Base-by-base conservation (phyloP, 2,113 vertebrate genomes). In the Forbesichthys papilliferus region DNA sequence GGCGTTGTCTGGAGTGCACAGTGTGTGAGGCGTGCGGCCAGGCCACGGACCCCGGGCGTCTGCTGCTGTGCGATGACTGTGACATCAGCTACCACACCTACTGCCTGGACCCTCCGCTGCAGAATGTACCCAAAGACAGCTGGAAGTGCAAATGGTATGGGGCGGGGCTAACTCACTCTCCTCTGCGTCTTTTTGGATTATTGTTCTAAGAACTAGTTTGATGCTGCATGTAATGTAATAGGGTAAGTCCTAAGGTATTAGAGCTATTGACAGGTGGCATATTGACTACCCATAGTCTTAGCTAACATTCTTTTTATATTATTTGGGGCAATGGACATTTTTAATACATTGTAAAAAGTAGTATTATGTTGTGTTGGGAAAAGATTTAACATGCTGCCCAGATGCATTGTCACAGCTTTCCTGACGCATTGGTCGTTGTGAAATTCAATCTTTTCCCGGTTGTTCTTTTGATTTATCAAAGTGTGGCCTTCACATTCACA, bases 61-160 rank as follows among this genome's bases (percentile, higher is more conserved):
- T 99, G 71, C 93, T 99, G 4, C 92, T 99, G 64, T 99, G 97
- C 14, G 97, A 99, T 0, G 96, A 98, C 82, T 99, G 97, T 74
- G 97, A 99, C 90, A 99, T 99, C 88, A 99, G 97, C 83, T 99
- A 98, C 77, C 97, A 99, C 89, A 99, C 97, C 0, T 99, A 98
- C 91, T 99, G 97, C 93, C 88, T 99, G 48, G 95, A 98, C 78
- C 97, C 97, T 0, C 97, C 97, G 0, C 86, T 99, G 89, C 97
- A 99, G 89, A 99, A 97, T 0, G 97, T 99, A 7, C 97, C 97
- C 1, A 99, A 98, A 80, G 97, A 96, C 70, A 96, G 97, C 88
- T 99, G 97, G 97, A 99, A 99, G 87, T 99, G 97, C 93, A 98
- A 96, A 94, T 99, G 97, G 97, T 98, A 72, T 66, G 90, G 49